Evolutionary conservation across 2,888 invertebrate genomes (phyloP).

Genomic region (Aporophyla nigra): DNA sequence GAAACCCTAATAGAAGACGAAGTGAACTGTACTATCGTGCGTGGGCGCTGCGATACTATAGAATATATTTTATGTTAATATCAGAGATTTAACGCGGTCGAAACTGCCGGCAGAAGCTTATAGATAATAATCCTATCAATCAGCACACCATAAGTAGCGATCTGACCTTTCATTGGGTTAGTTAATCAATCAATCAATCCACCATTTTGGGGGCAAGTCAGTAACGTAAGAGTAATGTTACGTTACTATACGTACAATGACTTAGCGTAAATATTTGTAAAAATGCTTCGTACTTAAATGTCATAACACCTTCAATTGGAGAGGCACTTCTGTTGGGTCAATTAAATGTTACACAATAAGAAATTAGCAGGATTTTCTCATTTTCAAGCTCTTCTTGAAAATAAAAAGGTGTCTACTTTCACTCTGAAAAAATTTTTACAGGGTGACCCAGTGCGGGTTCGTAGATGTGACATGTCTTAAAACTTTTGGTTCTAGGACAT

Average conservation of each 20-base stretch:
- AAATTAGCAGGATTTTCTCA: neutral
- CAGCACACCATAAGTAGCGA: conserved; percentile 2
- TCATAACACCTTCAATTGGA: conserved; percentile 7
- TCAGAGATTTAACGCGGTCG: no score
- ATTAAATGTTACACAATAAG: neutral
- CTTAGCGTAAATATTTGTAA: conserved; percentile 10
- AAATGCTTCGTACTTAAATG: conserved; percentile 11
- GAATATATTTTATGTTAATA: no score
- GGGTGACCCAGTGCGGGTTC: no score
- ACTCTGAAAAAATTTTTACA: neutral
- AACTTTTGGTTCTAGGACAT: no score
- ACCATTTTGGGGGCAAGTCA: neutral
- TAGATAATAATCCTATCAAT: neutral
- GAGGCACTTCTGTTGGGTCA: neutral
- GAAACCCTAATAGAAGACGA: no score
- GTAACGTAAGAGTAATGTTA: conserved; percentile 4
- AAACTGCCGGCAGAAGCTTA: no score
- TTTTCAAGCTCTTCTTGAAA: neutral
- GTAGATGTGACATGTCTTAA: no score
- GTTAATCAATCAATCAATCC: conserved; percentile 38
- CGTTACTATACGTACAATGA: conserved; percentile 25
- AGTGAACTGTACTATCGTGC: no score
- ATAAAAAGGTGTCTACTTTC: neutral
- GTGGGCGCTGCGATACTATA: no score
- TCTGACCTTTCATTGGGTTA: conserved; percentile 28